Conservation (phyloP, 2,797 vertebrate species). For the Rallus crepitans region DNA sequence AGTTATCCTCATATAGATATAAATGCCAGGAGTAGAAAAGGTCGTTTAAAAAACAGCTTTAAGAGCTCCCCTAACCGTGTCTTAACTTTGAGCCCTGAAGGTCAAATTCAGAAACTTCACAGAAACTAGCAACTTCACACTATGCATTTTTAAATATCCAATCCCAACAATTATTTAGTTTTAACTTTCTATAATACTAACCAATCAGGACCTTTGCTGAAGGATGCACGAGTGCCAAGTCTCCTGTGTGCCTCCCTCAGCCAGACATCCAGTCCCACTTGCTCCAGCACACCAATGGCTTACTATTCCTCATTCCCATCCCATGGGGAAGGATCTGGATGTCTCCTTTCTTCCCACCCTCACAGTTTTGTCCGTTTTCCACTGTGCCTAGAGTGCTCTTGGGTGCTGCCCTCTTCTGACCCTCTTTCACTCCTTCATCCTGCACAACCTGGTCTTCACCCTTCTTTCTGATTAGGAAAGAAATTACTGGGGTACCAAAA, state of each 20-base stretch:
- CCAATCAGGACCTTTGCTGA: background rate
- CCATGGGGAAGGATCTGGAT: background rate
- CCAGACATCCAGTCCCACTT: background rate
- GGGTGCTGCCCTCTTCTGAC: background rate
- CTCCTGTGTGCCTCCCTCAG: background rate
- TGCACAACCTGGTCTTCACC: background rate
- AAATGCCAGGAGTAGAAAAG: background rate
- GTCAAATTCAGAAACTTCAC: background rate
- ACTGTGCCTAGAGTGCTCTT: background rate
- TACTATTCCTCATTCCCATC: background rate
- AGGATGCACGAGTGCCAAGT: accelerated
- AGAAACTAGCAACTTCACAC: background rate
- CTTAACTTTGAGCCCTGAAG: background rate
- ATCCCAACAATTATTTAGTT: background rate
- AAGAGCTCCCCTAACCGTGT: background rate
- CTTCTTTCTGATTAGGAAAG: background rate
- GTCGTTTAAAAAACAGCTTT: background rate
- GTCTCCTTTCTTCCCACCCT: background rate
- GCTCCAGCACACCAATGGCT: background rate
- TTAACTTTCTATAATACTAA: background rate
- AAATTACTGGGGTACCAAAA: background rate
- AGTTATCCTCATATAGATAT: background rate
- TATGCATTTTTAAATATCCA: background rate
- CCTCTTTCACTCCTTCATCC: background rate
- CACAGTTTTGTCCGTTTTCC: background rate